phyloP scores from a whole-genome alignment of 2,888 invertebrate species.

The Sceliomorpha sp. region DNA sequence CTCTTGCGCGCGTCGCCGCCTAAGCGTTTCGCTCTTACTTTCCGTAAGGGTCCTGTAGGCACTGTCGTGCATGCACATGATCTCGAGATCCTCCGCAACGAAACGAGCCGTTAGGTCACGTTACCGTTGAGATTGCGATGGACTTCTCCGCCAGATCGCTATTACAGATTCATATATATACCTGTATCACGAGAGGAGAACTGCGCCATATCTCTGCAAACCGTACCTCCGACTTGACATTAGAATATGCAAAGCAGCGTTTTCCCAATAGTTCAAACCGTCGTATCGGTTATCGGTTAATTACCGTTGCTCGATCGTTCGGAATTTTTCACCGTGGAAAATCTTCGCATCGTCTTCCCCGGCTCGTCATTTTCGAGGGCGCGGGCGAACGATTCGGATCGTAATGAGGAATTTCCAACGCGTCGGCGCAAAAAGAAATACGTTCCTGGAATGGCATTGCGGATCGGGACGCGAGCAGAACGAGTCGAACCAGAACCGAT shows the following conservation, averaged over 20 bases:
- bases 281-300: no score
- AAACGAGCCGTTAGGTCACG: constrained; percentile 55
- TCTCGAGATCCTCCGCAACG: constrained; percentile 53
- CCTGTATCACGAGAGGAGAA: constrained; percentile 38
- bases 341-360: no score
- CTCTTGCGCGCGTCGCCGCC: constrained; percentile 22
- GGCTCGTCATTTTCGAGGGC: no score
- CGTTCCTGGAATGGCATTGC: constrained; percentile 30
- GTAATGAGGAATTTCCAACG: constrained; percentile 5
- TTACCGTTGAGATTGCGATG: constrained; percentile 63
- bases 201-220: constrained; percentile 17
- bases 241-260: no score
- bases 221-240: constrained; percentile 23
- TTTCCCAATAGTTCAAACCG: no score
- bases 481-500: constrained; percentile 60
- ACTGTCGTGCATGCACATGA: constrained; percentile 42
- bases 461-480: constrained; percentile 46
- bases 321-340: no score
- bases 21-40: constrained; percentile 45
- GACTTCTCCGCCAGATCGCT: constrained; percentile 56
- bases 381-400: no score
- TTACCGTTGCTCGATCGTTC: no score
- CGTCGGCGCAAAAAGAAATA: constrained; percentile 3
- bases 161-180: constrained; percentile 52
- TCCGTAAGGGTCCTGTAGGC: constrained; percentile 23